These are phyloP conservation scores for Plecotus auritus DNA, from an alignment of 2,113 vertebrate species.

Conservation along the genomic window DNA sequence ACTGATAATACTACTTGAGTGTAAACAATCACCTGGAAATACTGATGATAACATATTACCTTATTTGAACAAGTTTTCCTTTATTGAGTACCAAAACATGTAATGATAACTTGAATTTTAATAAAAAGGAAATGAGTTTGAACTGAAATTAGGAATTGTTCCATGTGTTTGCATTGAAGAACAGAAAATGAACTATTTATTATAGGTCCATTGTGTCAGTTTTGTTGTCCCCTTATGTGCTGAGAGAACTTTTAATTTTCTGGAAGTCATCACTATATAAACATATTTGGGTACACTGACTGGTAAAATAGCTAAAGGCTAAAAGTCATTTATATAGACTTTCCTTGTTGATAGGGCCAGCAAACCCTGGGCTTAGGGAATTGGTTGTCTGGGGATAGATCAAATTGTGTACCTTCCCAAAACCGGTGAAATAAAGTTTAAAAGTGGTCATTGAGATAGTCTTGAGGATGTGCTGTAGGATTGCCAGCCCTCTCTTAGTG, in stretches of 20 bases:
- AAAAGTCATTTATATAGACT: not conserved
- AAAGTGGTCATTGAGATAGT: not conserved
- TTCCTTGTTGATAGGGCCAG: not conserved
- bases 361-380: not conserved
- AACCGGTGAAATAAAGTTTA: not conserved
- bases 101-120: conserved; percentile 76
- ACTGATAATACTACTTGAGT: conserved; percentile 72
- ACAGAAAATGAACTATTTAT: not conserved
- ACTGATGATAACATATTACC: conserved; percentile 74
- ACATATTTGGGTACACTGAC: not conserved
- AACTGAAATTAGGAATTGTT: conserved; percentile 57
- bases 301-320: not conserved
- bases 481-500: not conserved
- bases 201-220: not conserved
- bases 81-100: conserved; percentile 76
- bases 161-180: not conserved
- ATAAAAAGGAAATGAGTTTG: conserved; percentile 83
- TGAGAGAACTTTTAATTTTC: not conserved
- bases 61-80: conserved; percentile 79
- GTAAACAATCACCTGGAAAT: conserved; percentile 74
- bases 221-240: not conserved
- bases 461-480: not conserved
- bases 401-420: not conserved
- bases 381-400: not conserved
- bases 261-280: not conserved